These are phyloP conservation scores for Poliocrania exsul DNA, from an alignment of 2,797 vertebrate genomes.

Conservation along the genomic window DNA sequence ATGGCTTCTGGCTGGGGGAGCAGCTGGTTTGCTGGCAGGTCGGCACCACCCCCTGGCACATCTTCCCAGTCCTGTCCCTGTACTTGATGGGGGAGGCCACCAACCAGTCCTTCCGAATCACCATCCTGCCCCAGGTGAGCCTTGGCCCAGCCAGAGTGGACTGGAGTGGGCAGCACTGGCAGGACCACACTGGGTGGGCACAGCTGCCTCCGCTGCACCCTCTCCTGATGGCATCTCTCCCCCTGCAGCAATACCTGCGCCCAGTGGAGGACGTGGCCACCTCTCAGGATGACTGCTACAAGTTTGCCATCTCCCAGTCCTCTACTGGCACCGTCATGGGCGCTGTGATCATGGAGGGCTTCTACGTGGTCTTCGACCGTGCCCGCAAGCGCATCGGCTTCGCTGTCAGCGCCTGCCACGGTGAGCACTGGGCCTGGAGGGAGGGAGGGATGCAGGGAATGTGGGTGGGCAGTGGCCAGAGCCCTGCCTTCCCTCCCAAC, in stretches of 20 bases:
- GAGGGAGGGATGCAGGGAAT: background rate
- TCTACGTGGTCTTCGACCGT: conserved; percentile 96
- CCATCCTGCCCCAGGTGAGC: conserved; percentile 94
- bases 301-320: conserved; percentile 97
- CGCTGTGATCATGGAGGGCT: conserved; percentile 98
- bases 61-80: conserved; percentile 95
- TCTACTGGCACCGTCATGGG: conserved; percentile 98
- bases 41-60: conserved; percentile 96
- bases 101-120: conserved; percentile 98
- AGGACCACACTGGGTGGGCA: accelerated
- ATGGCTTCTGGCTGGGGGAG: conserved; percentile 96
- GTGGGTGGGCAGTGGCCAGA: accelerated
- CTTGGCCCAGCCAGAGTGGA: accelerated
- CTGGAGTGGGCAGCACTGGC: accelerated
- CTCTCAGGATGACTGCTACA: conserved; percentile 96
- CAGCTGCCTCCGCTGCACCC: background rate
- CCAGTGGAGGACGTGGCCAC: conserved; percentile 97
- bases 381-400: conserved; percentile 93
- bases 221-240: accelerated
- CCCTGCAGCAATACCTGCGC: conserved; percentile 92
- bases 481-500: background rate
- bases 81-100: conserved; percentile 96
- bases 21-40: conserved; percentile 98
- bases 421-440: conserved; percentile 70
- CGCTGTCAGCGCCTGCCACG: conserved; percentile 94